Percentiles rank a stretch among this genome's conserved stretches.
Conservation (phyloP, 37 sponge, comb jelly and placozoan species). For the Beroe forskalii region DNA sequence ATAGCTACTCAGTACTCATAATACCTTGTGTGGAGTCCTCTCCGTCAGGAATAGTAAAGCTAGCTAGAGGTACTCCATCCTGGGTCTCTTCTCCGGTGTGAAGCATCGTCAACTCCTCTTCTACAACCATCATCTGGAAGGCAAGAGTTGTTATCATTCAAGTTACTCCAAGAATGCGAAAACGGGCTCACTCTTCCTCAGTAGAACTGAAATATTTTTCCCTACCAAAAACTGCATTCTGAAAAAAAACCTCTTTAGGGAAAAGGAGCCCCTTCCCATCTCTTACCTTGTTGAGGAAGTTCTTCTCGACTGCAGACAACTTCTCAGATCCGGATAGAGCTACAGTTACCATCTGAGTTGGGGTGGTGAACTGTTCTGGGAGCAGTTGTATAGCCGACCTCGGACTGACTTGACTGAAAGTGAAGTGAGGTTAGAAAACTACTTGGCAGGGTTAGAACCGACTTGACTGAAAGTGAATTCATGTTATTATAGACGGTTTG, state of each 20-base stretch:
- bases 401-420: not conserved
- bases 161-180: too few relatives aligned
- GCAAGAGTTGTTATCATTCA: not conserved
- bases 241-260: not conserved
- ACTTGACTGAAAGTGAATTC: too few relatives aligned
- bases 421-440: too few relatives aligned
- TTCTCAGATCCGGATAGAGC: not conserved
- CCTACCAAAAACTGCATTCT: not conserved
- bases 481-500: too few relatives aligned
- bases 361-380: not conserved
- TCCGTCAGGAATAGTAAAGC: too few relatives aligned
- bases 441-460: too few relatives aligned
- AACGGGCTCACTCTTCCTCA: not conserved
- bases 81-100: not conserved
- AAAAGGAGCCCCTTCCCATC: too few relatives aligned
- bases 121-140: slow-evolving; percentile 1
- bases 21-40: too few relatives aligned
- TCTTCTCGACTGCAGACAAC: not conserved
- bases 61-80: not conserved
- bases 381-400: not conserved
- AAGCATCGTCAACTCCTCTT: not conserved
- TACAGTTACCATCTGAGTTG: slow-evolving; percentile 4
- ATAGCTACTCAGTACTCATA: too few relatives aligned
- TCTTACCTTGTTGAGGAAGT: not conserved
- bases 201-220: not conserved